Base-by-base conservation (phyloP, 2,888 invertebrate genomes). In the Campoletis raptor region DNA sequence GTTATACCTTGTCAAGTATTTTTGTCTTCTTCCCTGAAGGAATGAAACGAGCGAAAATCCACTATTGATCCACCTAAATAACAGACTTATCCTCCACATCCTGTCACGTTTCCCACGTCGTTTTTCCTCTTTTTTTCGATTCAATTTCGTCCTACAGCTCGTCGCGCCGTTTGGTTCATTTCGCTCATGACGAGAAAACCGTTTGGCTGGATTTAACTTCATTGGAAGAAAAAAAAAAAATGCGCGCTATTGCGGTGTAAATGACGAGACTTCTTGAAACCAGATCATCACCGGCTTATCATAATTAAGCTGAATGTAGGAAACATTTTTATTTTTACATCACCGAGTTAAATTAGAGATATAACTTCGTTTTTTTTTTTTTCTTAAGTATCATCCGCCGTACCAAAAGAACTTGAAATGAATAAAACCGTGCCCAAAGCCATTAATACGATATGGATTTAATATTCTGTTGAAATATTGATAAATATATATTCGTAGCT, bases 31-130 rank as follows among this genome's bases (percentile, higher is more conserved):
- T 42, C n/a, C 21, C 15, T 30, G 1, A 24, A 64, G 40, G 12
- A 30, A 30, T 2, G 52, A 82, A 77, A 45, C 30, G 72, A 67
- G 76, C 69, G 72, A 77, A 79, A 76, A 78, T 79, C 52, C 61
- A 57, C 67, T 30, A 73, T 82, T 69, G 85, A 85, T 73, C 52
- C 70, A 37, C 24, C 69, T 79, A 82, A 85, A 82, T 85, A 74
- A 85, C 82, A 69, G 79, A 70, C 73, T 85, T 85, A 85, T 82
- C 74, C 78, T 64, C 24, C 69, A 45, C 64, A 42, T n/a, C 57
- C 81, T 57, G 30, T 66, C 52, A 70, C n/a, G 54, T 85, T 76
- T 79, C 37, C 54, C 61, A 69, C 48, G 61, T 61, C 30, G 30
- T 61, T 61, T 30, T 21, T 30, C 30, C 15, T 76, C 57, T 15